These are phyloP conservation scores for Horisme vitalbata DNA, from an alignment of 2,888 invertebrate genomes.

Conservation along the genomic window DNA sequence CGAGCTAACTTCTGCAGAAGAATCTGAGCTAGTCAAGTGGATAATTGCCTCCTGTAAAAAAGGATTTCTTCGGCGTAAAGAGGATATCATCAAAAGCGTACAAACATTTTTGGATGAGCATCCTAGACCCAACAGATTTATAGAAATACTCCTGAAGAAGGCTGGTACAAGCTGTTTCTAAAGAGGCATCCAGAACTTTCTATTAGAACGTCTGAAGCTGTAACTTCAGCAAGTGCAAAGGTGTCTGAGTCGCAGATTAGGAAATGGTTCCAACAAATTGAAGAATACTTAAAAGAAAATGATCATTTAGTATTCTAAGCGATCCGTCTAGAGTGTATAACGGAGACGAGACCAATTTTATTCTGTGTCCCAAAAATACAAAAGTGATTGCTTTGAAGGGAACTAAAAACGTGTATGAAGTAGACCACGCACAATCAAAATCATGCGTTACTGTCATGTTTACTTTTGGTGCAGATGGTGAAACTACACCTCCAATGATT, in stretches of 20 bases:
- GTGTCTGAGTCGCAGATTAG: slow-evolving; percentile 35
- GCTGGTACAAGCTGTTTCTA: slow-evolving; percentile 32
- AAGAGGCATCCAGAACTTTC: slow-evolving; percentile 39
- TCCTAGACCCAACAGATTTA: neutral
- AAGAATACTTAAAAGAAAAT: slow-evolving; percentile 29
- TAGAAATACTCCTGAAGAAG: slow-evolving; percentile 10
- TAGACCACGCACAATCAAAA: slow-evolving; percentile 50
- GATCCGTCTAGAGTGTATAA: slow-evolving; percentile 35
- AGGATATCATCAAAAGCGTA: neutral
- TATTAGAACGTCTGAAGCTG: slow-evolving; percentile 36
- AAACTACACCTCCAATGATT: slow-evolving; percentile 43
- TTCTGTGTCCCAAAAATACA: slow-evolving; percentile 32
- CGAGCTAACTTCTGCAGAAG: too few relatives aligned
- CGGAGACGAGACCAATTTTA: slow-evolving; percentile 33
- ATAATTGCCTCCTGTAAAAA: too few relatives aligned
- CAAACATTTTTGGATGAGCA: neutral
- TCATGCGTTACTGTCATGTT: slow-evolving; percentile 50
- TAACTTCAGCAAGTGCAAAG: slow-evolving; percentile 40
- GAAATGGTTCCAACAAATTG: slow-evolving; percentile 32
- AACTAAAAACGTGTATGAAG: slow-evolving; percentile 25
- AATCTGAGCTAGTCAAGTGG: too few relatives aligned
- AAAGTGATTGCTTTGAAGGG: slow-evolving; percentile 24
- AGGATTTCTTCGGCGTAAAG: neutral
- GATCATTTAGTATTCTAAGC: neutral
- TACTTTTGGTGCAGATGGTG: slow-evolving; percentile 50